Evolutionary conservation across 2,113 vertebrate species (phyloP).

Genomic region (Todiramphus saurophagus): DNA sequence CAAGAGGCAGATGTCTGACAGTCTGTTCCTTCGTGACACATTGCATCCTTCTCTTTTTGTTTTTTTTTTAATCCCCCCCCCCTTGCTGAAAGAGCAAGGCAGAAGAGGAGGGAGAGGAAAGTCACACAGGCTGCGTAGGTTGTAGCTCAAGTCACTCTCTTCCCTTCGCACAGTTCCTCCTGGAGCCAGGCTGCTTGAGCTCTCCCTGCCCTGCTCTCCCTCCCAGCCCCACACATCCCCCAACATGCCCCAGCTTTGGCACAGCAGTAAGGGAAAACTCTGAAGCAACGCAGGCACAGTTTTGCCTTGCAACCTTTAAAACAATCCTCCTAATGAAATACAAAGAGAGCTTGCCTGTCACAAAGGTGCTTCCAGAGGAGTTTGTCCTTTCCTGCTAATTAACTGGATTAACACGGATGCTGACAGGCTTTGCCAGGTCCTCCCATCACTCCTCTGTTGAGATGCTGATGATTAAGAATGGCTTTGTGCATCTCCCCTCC

Average conservation of each 20-base stretch:
- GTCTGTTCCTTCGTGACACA: constrained; percentile 79
- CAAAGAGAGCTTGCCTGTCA: neutral
- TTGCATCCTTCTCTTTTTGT: constrained; percentile 25
- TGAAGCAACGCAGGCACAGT: neutral
- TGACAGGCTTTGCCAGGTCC: constrained; percentile 1
- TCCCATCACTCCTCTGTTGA: neutral
- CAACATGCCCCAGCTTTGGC: neutral
- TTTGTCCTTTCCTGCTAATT: constrained; percentile 61
- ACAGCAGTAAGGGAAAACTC: neutral
- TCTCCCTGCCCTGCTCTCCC: neutral
- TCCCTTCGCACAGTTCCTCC: neutral
- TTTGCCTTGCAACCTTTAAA: constrained; percentile 55
- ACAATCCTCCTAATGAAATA: constrained; percentile 30
- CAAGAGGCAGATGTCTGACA: constrained; percentile 81
- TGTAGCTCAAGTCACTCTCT: neutral
- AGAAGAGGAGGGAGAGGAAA: constrained; percentile 18
- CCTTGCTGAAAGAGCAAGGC: constrained; percentile 6
- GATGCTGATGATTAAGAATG: constrained; percentile 1
- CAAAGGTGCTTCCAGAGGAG: constrained; percentile 21
- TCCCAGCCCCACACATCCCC: neutral
- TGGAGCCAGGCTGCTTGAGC: neutral
- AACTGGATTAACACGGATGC: constrained; percentile 44
- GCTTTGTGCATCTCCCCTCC: neutral
- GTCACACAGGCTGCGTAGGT: neutral
- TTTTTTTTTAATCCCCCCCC: too few relatives aligned